Percentiles rank a stretch among this genome's conserved stretches.
Evolutionary conservation across 2,113 vertebrate genomes (phyloP).

Genomic region (Dissostichus mawsoni): DNA sequence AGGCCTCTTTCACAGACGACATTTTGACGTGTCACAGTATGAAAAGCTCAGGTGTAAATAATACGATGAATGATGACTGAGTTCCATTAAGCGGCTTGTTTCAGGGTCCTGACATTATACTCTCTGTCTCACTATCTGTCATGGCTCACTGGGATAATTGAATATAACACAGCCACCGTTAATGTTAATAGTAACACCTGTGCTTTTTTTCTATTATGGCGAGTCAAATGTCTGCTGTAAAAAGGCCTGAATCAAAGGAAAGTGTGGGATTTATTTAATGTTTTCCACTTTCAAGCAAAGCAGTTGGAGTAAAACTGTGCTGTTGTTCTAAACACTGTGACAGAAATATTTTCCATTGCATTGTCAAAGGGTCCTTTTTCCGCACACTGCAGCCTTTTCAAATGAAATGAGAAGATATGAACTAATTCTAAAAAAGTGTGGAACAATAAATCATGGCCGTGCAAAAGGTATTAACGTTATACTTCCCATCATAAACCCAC

Average conservation of each 20-base stretch:
- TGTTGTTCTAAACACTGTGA: too few relatives aligned
- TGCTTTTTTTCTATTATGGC: neutral
- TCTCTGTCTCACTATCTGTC: neutral
- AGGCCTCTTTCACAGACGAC: neutral
- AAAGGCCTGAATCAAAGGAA: neutral
- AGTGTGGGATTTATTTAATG: too few relatives aligned
- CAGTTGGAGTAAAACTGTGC: too few relatives aligned
- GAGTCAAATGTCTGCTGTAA: constrained; percentile 7
- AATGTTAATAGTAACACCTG: constrained; percentile 15
- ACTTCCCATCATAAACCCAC: neutral
- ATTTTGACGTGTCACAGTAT: neutral
- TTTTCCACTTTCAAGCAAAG: too few relatives aligned
- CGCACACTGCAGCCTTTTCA: neutral
- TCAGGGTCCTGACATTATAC: neutral
- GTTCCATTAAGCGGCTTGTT: constrained; percentile 11
- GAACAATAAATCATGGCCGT: neutral
- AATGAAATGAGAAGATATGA: neutral
- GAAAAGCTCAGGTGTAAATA: constrained; percentile 24
- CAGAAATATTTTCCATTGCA: too few relatives aligned
- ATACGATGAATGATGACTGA: constrained; percentile 2
- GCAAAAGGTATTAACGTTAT: neutral
- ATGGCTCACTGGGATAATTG: constrained; percentile 13
- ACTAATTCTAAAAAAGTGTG: neutral
- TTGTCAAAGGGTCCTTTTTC: too few relatives aligned
- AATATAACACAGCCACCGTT: neutral